These are phyloP conservation scores for Pseudomyrmex cubaensis DNA, from an alignment of 1,140 invertebrate species.

Conservation along the genomic window DNA sequence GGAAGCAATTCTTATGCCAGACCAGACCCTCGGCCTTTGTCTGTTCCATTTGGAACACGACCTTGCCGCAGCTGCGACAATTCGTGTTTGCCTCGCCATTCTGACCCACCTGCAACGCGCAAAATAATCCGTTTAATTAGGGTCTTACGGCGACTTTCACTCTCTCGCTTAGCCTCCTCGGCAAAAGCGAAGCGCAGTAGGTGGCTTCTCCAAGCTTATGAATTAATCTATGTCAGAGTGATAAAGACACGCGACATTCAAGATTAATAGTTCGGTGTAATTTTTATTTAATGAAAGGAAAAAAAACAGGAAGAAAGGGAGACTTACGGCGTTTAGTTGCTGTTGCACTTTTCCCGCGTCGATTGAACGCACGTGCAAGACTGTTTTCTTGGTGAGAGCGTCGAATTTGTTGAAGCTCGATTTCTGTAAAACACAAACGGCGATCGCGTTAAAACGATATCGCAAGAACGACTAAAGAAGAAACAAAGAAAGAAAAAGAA, in stretches of 20 bases:
- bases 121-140: conserved; percentile 36
- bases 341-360: conserved; percentile 89
- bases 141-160: conserved; percentile 2
- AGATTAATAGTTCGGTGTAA: too few species aligned
- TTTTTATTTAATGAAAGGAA: too few species aligned
- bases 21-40: conserved; percentile 94
- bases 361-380: conserved; percentile 88
- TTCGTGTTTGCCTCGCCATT: conserved; percentile 85
- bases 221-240: background rate
- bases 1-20: conserved; percentile 97
- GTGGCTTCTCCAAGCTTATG: conserved; percentile 29
- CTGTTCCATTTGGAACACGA: conserved; percentile 97
- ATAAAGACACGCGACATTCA: too few species aligned
- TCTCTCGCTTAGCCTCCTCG: background rate
- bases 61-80: conserved; percentile 93
- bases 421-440: conserved; percentile 87
- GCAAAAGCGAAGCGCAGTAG: conserved; percentile 19
- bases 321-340: conserved; percentile 88
- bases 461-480: background rate
- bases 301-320: background rate
- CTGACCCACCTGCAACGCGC: conserved; percentile 78
- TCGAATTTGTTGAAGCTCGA: conserved; percentile 92
- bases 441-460: conserved; percentile 18
- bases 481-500: background rate
- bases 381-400: conserved; percentile 89